phyloP scores from a whole-genome alignment of 2,888 invertebrate genomes.

The Pemphredon lugubris region DNA sequence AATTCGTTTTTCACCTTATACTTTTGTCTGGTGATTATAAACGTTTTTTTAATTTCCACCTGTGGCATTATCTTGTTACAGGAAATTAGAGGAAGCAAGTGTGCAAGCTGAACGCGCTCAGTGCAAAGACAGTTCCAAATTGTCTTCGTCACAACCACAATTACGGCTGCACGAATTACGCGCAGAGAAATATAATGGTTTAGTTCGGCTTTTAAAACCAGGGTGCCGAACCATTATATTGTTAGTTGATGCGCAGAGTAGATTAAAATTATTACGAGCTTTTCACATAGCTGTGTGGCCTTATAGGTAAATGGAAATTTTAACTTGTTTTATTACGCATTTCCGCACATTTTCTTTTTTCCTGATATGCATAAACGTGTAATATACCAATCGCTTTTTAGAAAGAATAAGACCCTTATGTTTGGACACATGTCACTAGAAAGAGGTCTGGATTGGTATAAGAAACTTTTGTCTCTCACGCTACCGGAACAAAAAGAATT shows the following conservation, averaged over 20 bases:
- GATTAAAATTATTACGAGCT: constrained; percentile 92
- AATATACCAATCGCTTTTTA: constrained; percentile 74
- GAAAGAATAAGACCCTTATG: constrained; percentile 95
- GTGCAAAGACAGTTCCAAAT: constrained; percentile 82
- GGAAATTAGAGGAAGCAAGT: constrained; percentile 84
- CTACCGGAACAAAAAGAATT: constrained; percentile 91
- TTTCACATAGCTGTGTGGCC: constrained; percentile 98
- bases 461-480: constrained; percentile 92
- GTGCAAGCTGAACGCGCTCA: constrained; percentile 82
- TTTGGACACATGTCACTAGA: constrained; percentile 97
- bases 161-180: constrained; percentile 94
- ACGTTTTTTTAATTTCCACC: too few species aligned
- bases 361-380: too few species aligned
- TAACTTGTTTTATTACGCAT: constrained; percentile 14
- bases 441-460: constrained; percentile 96
- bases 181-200: constrained; percentile 96
- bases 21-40: too few species aligned
- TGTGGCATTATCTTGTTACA: constrained; percentile 71
- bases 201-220: constrained; percentile 95
- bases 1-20: neutral
- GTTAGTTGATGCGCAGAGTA: constrained; percentile 93
- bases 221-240: constrained; percentile 97
- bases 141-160: constrained; percentile 83
- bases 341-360: too few species aligned
- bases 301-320: constrained; percentile 87